These are phyloP conservation scores for Murina feae DNA, from an alignment of 2,113 vertebrate genomes.

Conservation along the genomic window DNA sequence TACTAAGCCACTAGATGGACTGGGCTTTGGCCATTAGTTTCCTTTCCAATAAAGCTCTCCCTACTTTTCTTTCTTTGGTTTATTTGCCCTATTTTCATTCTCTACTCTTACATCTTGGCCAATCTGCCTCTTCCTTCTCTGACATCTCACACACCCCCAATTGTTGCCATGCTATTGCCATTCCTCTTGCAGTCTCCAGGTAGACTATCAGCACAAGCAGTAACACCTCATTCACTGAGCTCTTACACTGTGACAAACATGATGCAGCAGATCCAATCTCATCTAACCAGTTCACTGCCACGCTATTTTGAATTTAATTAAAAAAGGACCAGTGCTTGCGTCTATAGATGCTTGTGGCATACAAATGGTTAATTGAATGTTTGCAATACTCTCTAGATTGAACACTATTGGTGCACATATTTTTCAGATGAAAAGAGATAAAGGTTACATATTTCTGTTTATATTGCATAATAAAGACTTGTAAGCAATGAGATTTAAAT, in stretches of 20 bases:
- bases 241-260: not conserved
- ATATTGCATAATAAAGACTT: not conserved
- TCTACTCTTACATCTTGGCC: not conserved
- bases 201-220: not conserved
- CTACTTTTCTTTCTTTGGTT: not conserved
- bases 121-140: not conserved
- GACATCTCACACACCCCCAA: too few species aligned
- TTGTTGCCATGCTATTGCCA: not conserved
- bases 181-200: not conserved
- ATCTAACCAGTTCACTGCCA: not conserved
- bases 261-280: not conserved
- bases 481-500: not conserved
- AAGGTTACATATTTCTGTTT: not conserved
- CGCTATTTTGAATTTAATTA: too few species aligned
- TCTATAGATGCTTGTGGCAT: too few species aligned
- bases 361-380: not conserved
- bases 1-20: not conserved
- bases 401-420: not conserved
- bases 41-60: not conserved
- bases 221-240: not conserved
- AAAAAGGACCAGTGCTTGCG: too few species aligned
- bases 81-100: not conserved
- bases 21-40: not conserved
- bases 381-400: not conserved
- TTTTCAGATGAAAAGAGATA: not conserved